Base-by-base conservation (phyloP, 2,888 invertebrate species). In the Corbicula japonica region DNA sequence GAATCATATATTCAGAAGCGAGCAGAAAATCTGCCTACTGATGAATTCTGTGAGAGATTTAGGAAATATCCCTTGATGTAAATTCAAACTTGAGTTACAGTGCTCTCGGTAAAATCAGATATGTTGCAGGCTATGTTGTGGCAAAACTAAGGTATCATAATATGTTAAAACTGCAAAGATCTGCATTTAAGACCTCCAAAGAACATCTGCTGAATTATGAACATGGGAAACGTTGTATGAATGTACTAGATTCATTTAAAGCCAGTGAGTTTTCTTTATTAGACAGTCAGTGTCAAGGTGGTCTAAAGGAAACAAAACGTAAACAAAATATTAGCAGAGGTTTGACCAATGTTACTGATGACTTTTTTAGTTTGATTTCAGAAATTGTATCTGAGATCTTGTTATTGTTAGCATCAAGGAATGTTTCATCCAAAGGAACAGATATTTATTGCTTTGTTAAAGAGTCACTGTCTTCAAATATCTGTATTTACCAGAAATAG, bases 161-260 rank as follows among this genome's bases (percentile, higher is more conserved):
- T 48, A 41, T 41, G 41, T 41, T 8, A 41, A 12, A 41, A 8
- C 41, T 54, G 28, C 54, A 54, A 23, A 54, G 54, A 54, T 30
- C 54, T 54, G 54, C 54, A 21, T 54, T 54, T 54, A 8, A 54
- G 28, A 54, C 54, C 21, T 54, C 54, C 26, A 21, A 28, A 26
- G 54, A 54, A 10, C 30, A 48, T 28, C 26, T 21, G 54, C 23
- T 54, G 26, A 54, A 54, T 54, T 54, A 54, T 54, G 54, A 54
- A 54, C 30, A 54, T 54, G 23, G 58, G 26, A 48, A 48, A 48
- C 48, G 48, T 48, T 48, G 23, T 15, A 58, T 58, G 32, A n/a
- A 12, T 34, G n/a, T 58, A 28, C 58, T 58, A 34, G 58, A 58
- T 32, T 32, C 32, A 18, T 58, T 58, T n/a, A 58, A 58, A 58